Percentiles rank a stretch among this genome's conserved stretches.
Conservation (phyloP, 2,113 vertebrate genomes). For the Onychorhynchus coronatus region DNA sequence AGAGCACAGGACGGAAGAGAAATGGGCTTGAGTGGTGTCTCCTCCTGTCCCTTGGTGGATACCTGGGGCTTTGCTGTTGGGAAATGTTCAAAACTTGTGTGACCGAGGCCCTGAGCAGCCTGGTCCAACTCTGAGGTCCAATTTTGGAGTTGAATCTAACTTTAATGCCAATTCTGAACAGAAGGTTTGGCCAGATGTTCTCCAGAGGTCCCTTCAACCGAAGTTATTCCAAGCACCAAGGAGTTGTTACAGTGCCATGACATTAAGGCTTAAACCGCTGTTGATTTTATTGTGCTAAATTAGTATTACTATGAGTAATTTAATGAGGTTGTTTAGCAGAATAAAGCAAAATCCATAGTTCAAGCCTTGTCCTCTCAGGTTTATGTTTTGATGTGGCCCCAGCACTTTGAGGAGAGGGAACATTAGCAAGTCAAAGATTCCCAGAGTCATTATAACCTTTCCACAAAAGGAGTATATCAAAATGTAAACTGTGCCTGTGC, state of each 20-base stretch:
- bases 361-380: background rate
- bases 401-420: background rate
- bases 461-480: conserved; percentile 46
- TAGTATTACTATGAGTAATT: background rate
- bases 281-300: background rate
- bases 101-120: background rate
- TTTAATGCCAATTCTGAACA: background rate
- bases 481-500: conserved; percentile 41
- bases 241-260: background rate
- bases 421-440: conserved; percentile 27
- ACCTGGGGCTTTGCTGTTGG: background rate
- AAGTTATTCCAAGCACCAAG: background rate
- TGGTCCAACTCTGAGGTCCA: background rate
- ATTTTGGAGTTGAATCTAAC: background rate
- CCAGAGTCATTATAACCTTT: conserved; percentile 22
- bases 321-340: background rate
- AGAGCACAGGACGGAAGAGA: background rate
- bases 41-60: background rate
- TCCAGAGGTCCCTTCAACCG: background rate
- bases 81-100: background rate
- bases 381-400: background rate
- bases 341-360: background rate
- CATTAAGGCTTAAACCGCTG: background rate
- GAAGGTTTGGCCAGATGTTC: background rate
- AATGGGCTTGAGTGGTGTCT: background rate